Conservation (phyloP, 2,113 vertebrate species). For the Plecturocebus donacophilus region DNA sequence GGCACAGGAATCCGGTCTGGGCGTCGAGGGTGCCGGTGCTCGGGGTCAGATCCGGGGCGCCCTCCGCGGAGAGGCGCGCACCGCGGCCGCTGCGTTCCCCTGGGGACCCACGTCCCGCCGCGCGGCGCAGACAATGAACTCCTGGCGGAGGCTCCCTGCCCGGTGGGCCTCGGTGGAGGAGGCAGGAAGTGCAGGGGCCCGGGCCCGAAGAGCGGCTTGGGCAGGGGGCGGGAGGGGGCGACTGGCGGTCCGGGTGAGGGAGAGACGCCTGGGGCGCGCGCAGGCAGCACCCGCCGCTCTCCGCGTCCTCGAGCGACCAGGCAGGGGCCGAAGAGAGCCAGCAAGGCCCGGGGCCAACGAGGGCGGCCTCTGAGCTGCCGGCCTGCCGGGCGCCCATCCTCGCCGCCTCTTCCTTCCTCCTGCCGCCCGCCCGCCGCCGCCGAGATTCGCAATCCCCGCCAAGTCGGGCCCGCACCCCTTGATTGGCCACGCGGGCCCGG, state of each 20-base stretch:
- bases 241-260: background rate
- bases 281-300: background rate
- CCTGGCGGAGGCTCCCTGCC: constrained; percentile 72
- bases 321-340: background rate
- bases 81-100: constrained; percentile 29
- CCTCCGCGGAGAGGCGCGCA: constrained; percentile 65
- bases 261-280: background rate
- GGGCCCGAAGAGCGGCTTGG: constrained; percentile 35
- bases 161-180: constrained; percentile 56
- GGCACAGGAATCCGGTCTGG: background rate
- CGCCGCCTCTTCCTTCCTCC: constrained; percentile 71
- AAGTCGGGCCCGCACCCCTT: constrained; percentile 84
- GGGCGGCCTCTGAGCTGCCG: constrained; percentile 49
- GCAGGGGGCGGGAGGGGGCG: constrained; percentile 40
- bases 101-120: constrained; percentile 61
- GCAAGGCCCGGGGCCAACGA: constrained; percentile 41
- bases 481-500: constrained; percentile 85
- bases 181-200: constrained; percentile 76
- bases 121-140: constrained; percentile 76
- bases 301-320: background rate
- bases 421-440: constrained; percentile 42
- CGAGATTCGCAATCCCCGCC: constrained; percentile 86
- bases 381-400: constrained; percentile 46
- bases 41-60: background rate
- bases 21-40: background rate